These are phyloP conservation scores for Anaspis maculata DNA, from an alignment of 2,888 invertebrate genomes.

Conservation along the genomic window DNA sequence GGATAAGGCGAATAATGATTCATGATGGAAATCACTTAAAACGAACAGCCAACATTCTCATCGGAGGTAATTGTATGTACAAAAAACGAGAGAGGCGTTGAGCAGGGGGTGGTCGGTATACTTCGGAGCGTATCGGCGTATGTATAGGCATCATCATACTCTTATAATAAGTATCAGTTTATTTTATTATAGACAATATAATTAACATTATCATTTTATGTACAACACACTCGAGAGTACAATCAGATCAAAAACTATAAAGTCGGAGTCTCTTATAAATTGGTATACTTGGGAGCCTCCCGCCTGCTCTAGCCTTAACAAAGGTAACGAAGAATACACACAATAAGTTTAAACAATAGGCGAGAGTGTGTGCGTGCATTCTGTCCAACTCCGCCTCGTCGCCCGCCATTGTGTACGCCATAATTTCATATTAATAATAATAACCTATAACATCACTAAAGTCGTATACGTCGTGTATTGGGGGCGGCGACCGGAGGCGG, in stretches of 20 bases:
- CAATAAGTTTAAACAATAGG: slow-evolving; percentile 20
- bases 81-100: slow-evolving; percentile 21
- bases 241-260: slow-evolving; percentile 33
- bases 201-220: slow-evolving; percentile 15
- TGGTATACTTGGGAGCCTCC: slow-evolving; percentile 25
- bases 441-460: slow-evolving; percentile 37
- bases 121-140: slow-evolving; percentile 23
- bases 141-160: slow-evolving; percentile 26
- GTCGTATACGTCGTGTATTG: slow-evolving; percentile 35
- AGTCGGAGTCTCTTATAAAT: slow-evolving; percentile 26
- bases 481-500: slow-evolving; percentile 8
- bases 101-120: slow-evolving; percentile 19
- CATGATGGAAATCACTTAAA: slow-evolving; percentile 45
- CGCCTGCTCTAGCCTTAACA: slow-evolving; percentile 26
- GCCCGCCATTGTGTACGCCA: slow-evolving; percentile 15
- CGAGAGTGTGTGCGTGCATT: no score
- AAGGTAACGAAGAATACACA: slow-evolving; percentile 30
- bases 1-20: slow-evolving; percentile 56
- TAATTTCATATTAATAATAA: slow-evolving; percentile 22
- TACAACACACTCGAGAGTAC: slow-evolving; percentile 30
- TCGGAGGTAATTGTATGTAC: slow-evolving; percentile 41
- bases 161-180: slow-evolving; percentile 23
- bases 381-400: slow-evolving; percentile 14
- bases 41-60: slow-evolving; percentile 45
- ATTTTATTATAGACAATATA: not conserved